Percentiles rank a stretch among this genome's conserved stretches.
phyloP scores from a whole-genome alignment of 2,888 invertebrate species.

The Drosophila ezoana region DNA sequence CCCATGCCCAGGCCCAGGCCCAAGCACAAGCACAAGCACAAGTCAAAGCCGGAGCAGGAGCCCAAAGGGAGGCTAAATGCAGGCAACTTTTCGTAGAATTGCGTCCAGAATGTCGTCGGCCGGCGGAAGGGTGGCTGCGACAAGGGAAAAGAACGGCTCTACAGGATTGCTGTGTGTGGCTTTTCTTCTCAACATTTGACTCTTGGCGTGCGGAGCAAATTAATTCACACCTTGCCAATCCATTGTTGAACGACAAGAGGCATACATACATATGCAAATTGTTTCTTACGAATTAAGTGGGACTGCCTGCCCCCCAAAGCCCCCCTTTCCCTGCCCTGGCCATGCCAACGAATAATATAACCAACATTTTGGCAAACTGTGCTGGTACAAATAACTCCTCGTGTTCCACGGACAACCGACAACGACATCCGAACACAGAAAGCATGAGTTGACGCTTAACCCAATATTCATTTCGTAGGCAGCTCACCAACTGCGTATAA shows the following conservation, averaged over 20 bases:
- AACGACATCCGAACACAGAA: conserved; percentile 76
- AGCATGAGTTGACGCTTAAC: conserved; percentile 41
- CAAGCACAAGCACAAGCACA: not conserved
- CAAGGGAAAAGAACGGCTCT: conserved; percentile 4
- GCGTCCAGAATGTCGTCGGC: conserved; percentile 35
- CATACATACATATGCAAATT: conserved; percentile 79
- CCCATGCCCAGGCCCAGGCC: conserved; percentile 17
- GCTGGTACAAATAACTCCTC: conserved; percentile 57
- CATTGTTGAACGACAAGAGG: conserved; percentile 61
- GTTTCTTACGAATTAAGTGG: conserved; percentile 77
- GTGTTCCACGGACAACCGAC: conserved; percentile 47
- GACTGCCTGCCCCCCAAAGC: conserved; percentile 2
- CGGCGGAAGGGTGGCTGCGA: conserved; percentile 34
- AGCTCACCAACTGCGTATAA: conserved; percentile 76
- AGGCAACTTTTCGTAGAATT: conserved; percentile 68
- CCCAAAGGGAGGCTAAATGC: conserved; percentile 56
- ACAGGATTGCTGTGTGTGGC: conserved; percentile 65
- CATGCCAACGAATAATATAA: not conserved
- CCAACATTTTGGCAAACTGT: conserved; percentile 51
- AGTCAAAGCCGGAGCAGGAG: not conserved
- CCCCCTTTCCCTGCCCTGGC: not conserved
- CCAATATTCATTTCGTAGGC: conserved; percentile 77
- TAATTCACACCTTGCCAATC: conserved; percentile 83
- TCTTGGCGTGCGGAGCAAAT: conserved; percentile 80
- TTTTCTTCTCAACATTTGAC: conserved; percentile 67